Percentiles rank a stretch among this genome's conserved stretches.
These are phyloP conservation scores for Therioaphis trifolii DNA, from an alignment of 2,888 invertebrate species.

Conservation along the genomic window DNA sequence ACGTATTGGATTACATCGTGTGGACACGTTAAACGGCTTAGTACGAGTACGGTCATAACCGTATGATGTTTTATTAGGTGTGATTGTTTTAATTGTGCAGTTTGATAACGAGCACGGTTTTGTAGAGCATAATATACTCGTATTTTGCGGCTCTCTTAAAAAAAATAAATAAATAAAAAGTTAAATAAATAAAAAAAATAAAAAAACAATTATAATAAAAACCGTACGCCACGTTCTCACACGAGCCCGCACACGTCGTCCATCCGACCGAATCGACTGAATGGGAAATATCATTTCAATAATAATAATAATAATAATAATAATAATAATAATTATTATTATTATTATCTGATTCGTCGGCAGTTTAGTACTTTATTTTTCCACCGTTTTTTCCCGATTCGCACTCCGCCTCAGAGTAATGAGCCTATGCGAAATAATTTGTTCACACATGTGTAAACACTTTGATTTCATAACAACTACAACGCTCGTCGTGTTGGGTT, in stretches of 20 bases:
- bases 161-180: too few relatives aligned
- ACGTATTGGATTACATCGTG: too few relatives aligned
- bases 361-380: constrained; percentile 43
- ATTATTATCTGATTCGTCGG: constrained; percentile 56
- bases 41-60: too few relatives aligned
- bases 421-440: constrained; percentile 23
- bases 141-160: too few relatives aligned
- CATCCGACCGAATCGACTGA: constrained; percentile 30
- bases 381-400: constrained; percentile 9
- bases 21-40: too few relatives aligned
- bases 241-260: constrained; percentile 47
- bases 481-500: too few relatives aligned
- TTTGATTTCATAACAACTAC: constrained; percentile 35
- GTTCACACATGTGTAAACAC: constrained; percentile 40
- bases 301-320: too few relatives aligned
- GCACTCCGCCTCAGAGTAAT: background rate
- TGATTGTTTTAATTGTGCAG: too few relatives aligned
- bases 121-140: background rate
- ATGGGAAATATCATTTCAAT: constrained; percentile 52
- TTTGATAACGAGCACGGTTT: constrained; percentile 2
- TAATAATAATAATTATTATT: too few relatives aligned
- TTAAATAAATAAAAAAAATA: too few relatives aligned
- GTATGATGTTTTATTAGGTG: too few relatives aligned
- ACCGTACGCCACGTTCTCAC: constrained; percentile 8
- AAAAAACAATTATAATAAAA: background rate